Conservation (phyloP, 2,888 invertebrate species). For the Drosophila stalkeri region DNA sequence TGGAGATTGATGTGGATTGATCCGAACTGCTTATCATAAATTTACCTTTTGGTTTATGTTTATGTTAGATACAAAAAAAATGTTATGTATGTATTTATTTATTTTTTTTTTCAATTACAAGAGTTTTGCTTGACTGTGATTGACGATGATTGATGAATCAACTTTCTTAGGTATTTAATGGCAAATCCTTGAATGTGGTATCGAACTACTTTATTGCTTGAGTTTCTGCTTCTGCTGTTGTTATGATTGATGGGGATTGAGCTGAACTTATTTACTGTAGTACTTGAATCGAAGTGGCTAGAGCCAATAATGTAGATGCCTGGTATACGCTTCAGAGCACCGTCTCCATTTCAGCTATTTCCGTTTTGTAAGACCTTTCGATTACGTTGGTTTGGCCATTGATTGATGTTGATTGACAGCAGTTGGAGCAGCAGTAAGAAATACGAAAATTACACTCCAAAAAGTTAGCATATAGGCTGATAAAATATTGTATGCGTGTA, state of each 20-base stretch:
- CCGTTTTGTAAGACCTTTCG: slow-evolving; percentile 87
- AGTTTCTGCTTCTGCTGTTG: neutral
- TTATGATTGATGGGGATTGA: slow-evolving; percentile 14
- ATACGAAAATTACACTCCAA: slow-evolving; percentile 18
- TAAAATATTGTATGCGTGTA: neutral
- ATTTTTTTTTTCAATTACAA: neutral
- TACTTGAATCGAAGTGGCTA: slow-evolving; percentile 21
- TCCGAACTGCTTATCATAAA: slow-evolving; percentile 5
- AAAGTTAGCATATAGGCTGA: slow-evolving; percentile 31
- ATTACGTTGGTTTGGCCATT: neutral
- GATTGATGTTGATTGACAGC: slow-evolving; percentile 18
- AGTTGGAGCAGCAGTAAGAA: slow-evolving; percentile 27
- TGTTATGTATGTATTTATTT: neutral
- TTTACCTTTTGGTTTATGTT: neutral
- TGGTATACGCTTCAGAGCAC: slow-evolving; percentile 87
- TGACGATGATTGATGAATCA: slow-evolving; percentile 20
- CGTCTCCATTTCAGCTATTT: slow-evolving; percentile 96
- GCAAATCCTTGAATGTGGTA: neutral
- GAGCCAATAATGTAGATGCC: slow-evolving; percentile 23
- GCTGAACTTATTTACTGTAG: slow-evolving; percentile 34
- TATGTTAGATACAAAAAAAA: slow-evolving; percentile 1
- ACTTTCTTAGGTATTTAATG: no score
- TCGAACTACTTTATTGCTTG: neutral
- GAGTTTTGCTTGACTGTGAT: slow-evolving; percentile 1
- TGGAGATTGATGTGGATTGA: slow-evolving; percentile 6